Evolutionary conservation across 53 echinoderm and acorn worm species (phyloP), one percentile per base, ranked within the genome.

Genomic region (Holothuria scabra): DNA sequence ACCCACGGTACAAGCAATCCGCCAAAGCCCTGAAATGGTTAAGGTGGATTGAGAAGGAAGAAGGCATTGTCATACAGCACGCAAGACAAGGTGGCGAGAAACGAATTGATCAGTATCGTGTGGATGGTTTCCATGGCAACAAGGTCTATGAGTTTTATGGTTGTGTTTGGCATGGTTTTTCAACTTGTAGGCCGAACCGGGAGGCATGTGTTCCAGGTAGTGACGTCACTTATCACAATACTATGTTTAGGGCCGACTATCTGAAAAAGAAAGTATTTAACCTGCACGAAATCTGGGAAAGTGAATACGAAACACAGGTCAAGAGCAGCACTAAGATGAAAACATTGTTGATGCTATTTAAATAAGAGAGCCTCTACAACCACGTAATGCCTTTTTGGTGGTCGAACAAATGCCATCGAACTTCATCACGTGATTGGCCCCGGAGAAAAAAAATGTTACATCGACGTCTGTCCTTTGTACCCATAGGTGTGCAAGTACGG

Each of bases 1-100:
- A 48, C 14, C 10, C 48, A 48, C 48, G 48, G 4, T 48, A 88
- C 2, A 65, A 38, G 8, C 84, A 84, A 28, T 89, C 89, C n/a
- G 26, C 26, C 21, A 79, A 33, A 57, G 89, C 78, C 2, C 11
- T 89, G 60, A 63, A 79, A 29, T 89, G 85, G 85, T 16, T 89
- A 41, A 12, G 28, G 16, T 85, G 66, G 48, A 78, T 76, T 20
- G 59, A 68, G 63, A 22, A 76, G 24, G 21, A 68, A 25, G 84
- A 84, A 8, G 18, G 32, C 2, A 56, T 46, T 11, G 56, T 66
- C 49, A 84, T 89, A 23, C 66, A 67, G 58, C 87, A 87, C 22
- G 87, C 82, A 11, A 28, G 59, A 1, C 67, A 81, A 20, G 69
- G 57, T 19, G 87, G 82, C 2, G 87, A 87, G 38, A 71, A 58